Evolutionary conservation across 2,888 invertebrate genomes (phyloP).

Genomic region (Sympetrum striolatum): DNA sequence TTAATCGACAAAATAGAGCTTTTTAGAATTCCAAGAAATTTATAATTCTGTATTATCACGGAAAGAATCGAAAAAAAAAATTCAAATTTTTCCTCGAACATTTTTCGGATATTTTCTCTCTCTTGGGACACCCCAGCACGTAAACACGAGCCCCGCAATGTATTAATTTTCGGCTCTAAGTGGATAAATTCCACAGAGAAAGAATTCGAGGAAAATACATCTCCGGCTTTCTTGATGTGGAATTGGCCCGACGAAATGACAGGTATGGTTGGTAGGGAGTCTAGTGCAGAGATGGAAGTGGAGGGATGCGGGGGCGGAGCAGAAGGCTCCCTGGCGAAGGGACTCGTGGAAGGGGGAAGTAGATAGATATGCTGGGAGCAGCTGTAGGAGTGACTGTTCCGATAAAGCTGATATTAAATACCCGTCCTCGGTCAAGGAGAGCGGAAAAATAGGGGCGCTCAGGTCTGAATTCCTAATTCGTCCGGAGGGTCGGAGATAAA

Average conservation of each 20-base stretch:
- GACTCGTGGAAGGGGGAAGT: background rate
- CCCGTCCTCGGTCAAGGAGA: background rate
- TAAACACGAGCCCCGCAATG: too few species aligned
- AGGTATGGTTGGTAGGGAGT: conserved; percentile 13
- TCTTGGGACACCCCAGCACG: too few species aligned
- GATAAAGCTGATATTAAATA: conserved; percentile 35
- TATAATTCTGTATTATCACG: too few species aligned
- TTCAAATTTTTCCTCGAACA: too few species aligned
- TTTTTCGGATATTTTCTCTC: too few species aligned
- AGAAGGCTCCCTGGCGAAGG: background rate
- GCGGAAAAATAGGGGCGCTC: background rate
- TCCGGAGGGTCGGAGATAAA: conserved; percentile 15
- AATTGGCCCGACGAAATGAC: background rate
- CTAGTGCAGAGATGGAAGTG: background rate
- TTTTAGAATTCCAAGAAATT: too few species aligned
- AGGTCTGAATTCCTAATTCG: conserved; percentile 32
- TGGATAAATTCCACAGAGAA: too few species aligned
- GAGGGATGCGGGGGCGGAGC: background rate
- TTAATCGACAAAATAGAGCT: too few species aligned
- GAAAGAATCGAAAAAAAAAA: too few species aligned
- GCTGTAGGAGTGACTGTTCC: conserved; percentile 32
- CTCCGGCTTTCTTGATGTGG: background rate
- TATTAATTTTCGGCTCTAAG: too few species aligned
- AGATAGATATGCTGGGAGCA: conserved; percentile 36
- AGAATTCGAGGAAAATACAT: too few species aligned